Evolutionary conservation across 2,888 invertebrate genomes (phyloP).

Genomic region (Plebejus melissa): DNA sequence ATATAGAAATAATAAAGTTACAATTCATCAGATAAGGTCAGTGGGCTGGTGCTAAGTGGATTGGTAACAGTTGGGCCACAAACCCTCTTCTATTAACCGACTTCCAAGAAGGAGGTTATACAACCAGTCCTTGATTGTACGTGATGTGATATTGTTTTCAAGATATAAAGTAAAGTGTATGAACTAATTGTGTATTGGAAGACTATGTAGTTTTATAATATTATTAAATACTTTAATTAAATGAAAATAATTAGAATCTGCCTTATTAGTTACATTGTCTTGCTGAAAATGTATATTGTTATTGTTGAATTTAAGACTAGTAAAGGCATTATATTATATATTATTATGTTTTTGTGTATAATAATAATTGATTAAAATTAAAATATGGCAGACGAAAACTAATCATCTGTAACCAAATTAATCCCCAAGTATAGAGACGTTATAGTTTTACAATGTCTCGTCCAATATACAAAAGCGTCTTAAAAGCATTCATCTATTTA

Average conservation of each 20-base stretch:
- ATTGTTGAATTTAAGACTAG: too few relatives aligned
- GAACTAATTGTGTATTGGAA: not conserved
- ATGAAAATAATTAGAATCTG: not conserved
- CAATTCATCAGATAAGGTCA: conserved; percentile 40
- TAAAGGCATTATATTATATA: too few relatives aligned
- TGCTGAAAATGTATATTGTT: too few relatives aligned
- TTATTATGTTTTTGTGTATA: too few relatives aligned
- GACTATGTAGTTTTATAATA: not conserved
- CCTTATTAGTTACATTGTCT: too few relatives aligned
- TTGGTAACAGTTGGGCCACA: conserved; percentile 22
- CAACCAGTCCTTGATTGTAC: not conserved
- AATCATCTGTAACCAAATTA: too few relatives aligned
- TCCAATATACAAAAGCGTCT: too few relatives aligned
- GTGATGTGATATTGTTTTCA: not conserved
- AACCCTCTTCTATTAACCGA: not conserved
- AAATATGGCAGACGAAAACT: too few relatives aligned
- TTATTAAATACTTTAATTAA: not conserved
- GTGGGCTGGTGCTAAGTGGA: conserved; percentile 33
- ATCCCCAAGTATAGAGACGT: too few relatives aligned
- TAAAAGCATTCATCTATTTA: too few relatives aligned
- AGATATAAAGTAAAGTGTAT: not conserved
- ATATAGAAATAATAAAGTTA: conserved; percentile 41
- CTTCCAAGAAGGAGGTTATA: conserved; percentile 9
- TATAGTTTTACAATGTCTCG: too few relatives aligned
- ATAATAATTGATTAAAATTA: too few relatives aligned